Base-by-base conservation (phyloP, 1,140 invertebrate species). In the Euglossa dilemma region DNA sequence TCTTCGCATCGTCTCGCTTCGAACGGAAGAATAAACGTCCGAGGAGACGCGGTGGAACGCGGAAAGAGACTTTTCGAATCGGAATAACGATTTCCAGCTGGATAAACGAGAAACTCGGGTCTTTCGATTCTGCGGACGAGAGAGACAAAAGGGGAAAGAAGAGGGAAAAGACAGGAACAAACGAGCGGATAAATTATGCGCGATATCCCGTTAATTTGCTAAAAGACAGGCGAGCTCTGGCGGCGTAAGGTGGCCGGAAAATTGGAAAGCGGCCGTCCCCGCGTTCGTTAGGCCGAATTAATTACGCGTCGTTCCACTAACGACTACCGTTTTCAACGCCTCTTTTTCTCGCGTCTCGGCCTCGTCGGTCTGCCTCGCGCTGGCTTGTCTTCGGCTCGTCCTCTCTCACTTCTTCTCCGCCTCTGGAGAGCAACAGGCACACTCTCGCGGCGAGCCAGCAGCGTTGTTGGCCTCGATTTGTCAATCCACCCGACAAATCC, bases 401-500 rank as follows among this genome's bases (percentile, higher is more conserved):
- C 50, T 83, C 70, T 81, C 56, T 28, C 12, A n/a, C 47, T 66
- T 57, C 71, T 43, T 43, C 47, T 47, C 28, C 28, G 43, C 54
- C 66, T 72, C 79, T 63, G 18, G 67, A 77, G 52, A 76, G 81
- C 66, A 76, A 76, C n/a, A 83, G 52, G 50, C 56, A 47, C 36
- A 47, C 36, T 76, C 45, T 69, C 52, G 36, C 23, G 1, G 59
- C 80, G 76, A 84, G 64, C 57, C 64, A 80, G 66, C 83, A 69
- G 59, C 78, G 81, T 69, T 67, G 87, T 76, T 89, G 88, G 87
- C 88, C 88, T 89, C 88, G 88, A 89, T 89, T 89, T 89, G 88
- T 89, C 88, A 89, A 89, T 88, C 85, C 85, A 85, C 85, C 85
- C 80, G 88, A 89, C 88, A 87, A 89, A 89, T 89, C 85, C 88